phyloP scores from a whole-genome alignment of 2,888 invertebrate species.

The Reticulitermes lucifugus region DNA sequence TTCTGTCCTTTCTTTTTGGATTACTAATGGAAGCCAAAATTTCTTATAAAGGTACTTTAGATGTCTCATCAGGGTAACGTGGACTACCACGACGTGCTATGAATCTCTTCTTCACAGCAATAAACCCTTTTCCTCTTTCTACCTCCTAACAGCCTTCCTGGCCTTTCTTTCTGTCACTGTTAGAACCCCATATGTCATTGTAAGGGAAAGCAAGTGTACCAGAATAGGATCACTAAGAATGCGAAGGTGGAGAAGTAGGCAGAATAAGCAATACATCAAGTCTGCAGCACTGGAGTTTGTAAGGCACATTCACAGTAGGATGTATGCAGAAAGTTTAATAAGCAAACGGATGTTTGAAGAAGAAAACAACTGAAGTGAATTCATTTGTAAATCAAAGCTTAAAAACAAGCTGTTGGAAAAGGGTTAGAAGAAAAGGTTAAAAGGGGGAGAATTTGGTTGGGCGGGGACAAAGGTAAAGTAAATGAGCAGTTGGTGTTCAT shows the following conservation, averaged over 20 bases:
- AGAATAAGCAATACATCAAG: neutral
- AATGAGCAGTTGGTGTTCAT: constrained; percentile 6
- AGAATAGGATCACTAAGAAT: neutral
- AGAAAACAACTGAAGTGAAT: constrained; percentile 4
- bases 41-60: neutral
- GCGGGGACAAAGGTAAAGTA: neutral
- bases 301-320: neutral
- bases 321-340: constrained; percentile 6
- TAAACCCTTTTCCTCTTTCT: neutral
- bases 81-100: no score
- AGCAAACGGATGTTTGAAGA: constrained; percentile 15
- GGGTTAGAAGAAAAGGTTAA: neutral
- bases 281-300: neutral
- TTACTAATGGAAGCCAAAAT: neutral
- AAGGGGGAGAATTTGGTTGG: neutral
- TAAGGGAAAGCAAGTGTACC: neutral
- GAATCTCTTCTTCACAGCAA: no score
- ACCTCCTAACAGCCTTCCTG: neutral
- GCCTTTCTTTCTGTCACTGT: neutral
- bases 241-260: neutral
- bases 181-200: neutral
- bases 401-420: neutral
- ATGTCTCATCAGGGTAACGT: no score
- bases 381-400: constrained; percentile 1
- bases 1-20: neutral